These are phyloP conservation scores for Ophraella communa DNA, from an alignment of 2,888 invertebrate species.

Conservation along the genomic window DNA sequence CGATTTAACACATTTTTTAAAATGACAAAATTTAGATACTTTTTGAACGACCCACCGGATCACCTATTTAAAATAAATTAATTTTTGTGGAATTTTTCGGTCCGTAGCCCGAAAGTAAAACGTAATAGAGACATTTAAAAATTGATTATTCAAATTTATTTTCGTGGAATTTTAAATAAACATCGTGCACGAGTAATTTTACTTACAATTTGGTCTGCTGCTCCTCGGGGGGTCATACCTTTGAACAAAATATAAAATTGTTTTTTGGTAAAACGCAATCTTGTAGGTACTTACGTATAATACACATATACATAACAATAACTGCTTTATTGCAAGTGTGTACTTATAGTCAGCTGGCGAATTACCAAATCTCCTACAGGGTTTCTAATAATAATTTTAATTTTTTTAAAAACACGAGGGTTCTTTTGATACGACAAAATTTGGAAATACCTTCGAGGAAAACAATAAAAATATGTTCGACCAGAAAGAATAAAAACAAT, in stretches of 20 bases:
- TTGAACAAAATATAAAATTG: neutral
- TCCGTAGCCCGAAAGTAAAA: neutral
- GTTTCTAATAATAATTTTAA: neutral
- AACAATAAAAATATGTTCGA: too few relatives aligned
- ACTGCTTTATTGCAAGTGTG: neutral
- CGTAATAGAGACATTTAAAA: neutral
- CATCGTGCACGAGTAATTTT: neutral
- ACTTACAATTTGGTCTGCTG: neutral
- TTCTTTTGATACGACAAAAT: neutral
- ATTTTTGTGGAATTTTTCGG: neutral
- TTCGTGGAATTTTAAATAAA: neutral
- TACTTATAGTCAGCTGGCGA: neutral
- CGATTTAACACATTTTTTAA: conserved; percentile 27
- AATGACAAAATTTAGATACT: conserved; percentile 2
- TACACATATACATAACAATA: neutral
- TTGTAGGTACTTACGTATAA: neutral
- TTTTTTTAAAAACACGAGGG: neutral
- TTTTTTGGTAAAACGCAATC: neutral
- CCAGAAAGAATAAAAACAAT: too few relatives aligned
- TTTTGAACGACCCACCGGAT: too few relatives aligned
- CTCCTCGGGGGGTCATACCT: neutral
- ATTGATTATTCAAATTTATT: neutral
- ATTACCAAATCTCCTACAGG: neutral
- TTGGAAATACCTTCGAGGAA: neutral
- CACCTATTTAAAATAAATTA: too few relatives aligned